Conservation (phyloP, 2,113 vertebrate genomes). For the Neomonachus schauinslandi region DNA sequence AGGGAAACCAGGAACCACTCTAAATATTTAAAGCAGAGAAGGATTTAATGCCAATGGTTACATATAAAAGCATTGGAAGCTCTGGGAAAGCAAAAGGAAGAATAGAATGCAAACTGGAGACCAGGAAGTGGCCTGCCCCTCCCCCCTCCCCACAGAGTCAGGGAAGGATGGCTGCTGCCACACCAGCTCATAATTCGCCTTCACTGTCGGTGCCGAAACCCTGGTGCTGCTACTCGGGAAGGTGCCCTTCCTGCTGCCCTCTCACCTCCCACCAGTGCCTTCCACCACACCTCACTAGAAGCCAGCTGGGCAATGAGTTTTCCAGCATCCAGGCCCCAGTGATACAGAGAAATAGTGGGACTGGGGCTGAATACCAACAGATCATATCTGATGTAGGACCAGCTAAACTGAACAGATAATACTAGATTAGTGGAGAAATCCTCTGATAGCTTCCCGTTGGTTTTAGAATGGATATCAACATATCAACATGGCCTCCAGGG, state of each 20-base stretch:
- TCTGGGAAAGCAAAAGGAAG: neutral
- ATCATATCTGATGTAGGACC: no score
- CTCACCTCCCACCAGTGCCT: neutral
- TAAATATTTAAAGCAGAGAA: neutral
- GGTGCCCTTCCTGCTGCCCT: neutral
- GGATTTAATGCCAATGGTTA: neutral
- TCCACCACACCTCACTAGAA: neutral
- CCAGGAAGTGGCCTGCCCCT: neutral
- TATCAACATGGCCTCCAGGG: neutral
- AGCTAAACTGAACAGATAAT: neutral
- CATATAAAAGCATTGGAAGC: neutral
- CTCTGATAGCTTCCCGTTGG: neutral
- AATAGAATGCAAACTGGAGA: neutral
- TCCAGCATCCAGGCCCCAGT: neutral
- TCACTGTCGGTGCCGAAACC: neutral
- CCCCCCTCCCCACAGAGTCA: rapidly evolving
- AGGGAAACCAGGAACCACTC: neutral
- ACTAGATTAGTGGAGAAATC: neutral
- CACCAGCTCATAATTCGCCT: no score
- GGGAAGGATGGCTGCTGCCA: no score
- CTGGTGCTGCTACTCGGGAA: neutral
- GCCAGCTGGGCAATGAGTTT: neutral
- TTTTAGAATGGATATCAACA: neutral
- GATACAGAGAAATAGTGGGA: neutral
- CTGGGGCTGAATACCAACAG: neutral